A percentile compares a stretch with the other conserved stretches of the same genome.
Conservation (phyloP, 2,888 invertebrate species). For the Leptopilina drosophilae region DNA sequence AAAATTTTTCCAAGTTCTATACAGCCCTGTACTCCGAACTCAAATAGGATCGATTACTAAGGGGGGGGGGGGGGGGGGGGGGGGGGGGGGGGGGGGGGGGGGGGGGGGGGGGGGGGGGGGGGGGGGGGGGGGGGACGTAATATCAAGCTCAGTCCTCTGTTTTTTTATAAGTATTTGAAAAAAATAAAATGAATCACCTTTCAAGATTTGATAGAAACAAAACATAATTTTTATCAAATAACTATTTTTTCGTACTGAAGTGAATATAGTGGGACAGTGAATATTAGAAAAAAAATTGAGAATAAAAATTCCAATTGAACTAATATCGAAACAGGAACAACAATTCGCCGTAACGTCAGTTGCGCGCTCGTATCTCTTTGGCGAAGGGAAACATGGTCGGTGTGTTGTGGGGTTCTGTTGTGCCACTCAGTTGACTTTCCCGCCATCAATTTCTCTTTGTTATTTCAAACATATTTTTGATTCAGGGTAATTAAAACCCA, state of each 20-base stretch:
- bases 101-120: too few relatives aligned
- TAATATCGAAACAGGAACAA: neutral
- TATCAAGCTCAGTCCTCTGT: constrained; percentile 19
- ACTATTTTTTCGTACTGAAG: neutral
- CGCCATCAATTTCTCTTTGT: constrained; percentile 64
- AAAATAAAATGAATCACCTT: constrained; percentile 4
- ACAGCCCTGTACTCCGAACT: constrained; percentile 24
- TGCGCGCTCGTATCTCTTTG: constrained; percentile 44
- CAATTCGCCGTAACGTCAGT: constrained; percentile 45
- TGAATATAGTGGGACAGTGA: neutral
- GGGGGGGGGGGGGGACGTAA: too few relatives aligned
- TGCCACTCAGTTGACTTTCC: constrained; percentile 72
- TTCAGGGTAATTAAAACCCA: constrained; percentile 48
- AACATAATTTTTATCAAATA: neutral
- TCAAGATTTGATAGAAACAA: neutral
- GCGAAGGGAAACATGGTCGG: constrained; percentile 80
- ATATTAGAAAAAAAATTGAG: neutral
- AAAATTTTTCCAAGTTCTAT: neutral
- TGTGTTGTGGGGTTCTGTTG: constrained; percentile 77
- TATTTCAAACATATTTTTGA: constrained; percentile 49
- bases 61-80: too few relatives aligned
- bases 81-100: too few relatives aligned
- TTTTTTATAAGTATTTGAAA: neutral
- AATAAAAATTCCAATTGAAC: constrained; percentile 14
- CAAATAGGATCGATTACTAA: constrained; percentile 28